Percentiles rank a stretch among this genome's conserved stretches.
These are phyloP conservation scores for Drosophila demipolita DNA, from an alignment of 2,888 invertebrate genomes.

Conservation along the genomic window DNA sequence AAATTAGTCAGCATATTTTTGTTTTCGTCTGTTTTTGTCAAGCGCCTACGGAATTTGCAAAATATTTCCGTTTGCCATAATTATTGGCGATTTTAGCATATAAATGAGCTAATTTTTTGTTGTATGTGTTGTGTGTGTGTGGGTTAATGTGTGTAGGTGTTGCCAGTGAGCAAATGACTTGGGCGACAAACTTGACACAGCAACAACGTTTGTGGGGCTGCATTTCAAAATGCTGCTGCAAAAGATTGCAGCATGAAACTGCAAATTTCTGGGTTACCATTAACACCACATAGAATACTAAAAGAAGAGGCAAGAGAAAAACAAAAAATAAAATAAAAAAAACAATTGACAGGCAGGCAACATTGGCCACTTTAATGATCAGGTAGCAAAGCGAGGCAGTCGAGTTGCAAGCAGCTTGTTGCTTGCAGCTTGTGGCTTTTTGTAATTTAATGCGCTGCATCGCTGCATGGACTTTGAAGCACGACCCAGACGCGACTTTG, in stretches of 20 bases:
- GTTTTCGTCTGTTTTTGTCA: conserved; percentile 45
- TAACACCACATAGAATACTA: conserved; percentile 25
- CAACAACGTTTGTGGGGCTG: conserved; percentile 23
- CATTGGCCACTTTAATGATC: conserved; percentile 68
- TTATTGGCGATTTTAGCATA: conserved; percentile 39
- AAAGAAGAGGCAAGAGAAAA: conserved; percentile 1
- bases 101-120: conserved; percentile 28
- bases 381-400: conserved; percentile 49
- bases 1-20: conserved; percentile 43
- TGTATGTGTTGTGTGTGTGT: conserved; percentile 21
- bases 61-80: conserved; percentile 62
- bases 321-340: conserved; percentile 7
- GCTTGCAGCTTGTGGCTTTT: conserved; percentile 12
- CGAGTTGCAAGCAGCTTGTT: conserved; percentile 17
- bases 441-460: conserved; percentile 57
- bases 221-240: conserved; percentile 45
- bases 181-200: conserved; percentile 53
- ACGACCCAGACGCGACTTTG: conserved; percentile 36
- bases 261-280: conserved; percentile 63
- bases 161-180: conserved; percentile 38
- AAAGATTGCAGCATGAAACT: conserved; percentile 67
- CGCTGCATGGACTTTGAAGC: conserved; percentile 45
- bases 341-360: conserved; percentile 51
- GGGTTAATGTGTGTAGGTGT: conserved; percentile 28
- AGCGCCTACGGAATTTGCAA: conserved; percentile 51